Percentiles rank a stretch among this genome's conserved stretches.
phyloP scores from a whole-genome alignment of 2,113 vertebrate species.

The Larimichthys crocea region DNA sequence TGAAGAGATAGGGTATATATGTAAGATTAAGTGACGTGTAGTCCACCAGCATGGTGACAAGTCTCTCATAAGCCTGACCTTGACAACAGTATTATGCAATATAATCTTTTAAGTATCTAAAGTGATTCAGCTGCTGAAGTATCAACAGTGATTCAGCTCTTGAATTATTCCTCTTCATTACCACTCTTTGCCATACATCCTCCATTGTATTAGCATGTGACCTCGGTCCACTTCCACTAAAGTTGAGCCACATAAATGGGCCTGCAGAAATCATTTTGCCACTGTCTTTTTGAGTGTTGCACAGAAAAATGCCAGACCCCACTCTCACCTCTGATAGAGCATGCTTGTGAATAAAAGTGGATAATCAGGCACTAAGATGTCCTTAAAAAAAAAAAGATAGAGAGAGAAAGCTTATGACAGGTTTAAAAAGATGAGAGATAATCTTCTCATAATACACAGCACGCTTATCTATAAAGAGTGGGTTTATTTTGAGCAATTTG shows the following conservation, averaged over 20 bases:
- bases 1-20: not conserved
- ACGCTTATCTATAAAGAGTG: constrained; percentile 30
- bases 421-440: constrained; percentile 24
- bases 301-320: constrained; percentile 25
- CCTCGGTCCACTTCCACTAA: constrained; percentile 43
- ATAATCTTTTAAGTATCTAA: constrained; percentile 56
- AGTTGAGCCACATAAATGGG: constrained; percentile 27
- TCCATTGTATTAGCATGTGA: constrained; percentile 47
- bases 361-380: constrained; percentile 47
- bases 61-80: constrained; percentile 34
- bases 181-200: constrained; percentile 49
- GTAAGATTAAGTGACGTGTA: constrained; percentile 20
- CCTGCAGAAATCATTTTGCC: constrained; percentile 17
- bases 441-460: constrained; percentile 40
- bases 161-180: constrained; percentile 51
- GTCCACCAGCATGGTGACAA: constrained; percentile 20
- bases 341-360: constrained; percentile 48
- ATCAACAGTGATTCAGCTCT: constrained; percentile 67
- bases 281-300: constrained; percentile 32
- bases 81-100: constrained; percentile 54
- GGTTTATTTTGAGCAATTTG: constrained; percentile 48
- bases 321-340: constrained; percentile 25
- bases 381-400: not conserved
- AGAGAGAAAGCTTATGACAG: constrained; percentile 6
- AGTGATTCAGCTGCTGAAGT: constrained; percentile 61